Evolutionary conservation across 2,888 invertebrate genomes (phyloP).

Genomic region (Ametastegia equiseti): DNA sequence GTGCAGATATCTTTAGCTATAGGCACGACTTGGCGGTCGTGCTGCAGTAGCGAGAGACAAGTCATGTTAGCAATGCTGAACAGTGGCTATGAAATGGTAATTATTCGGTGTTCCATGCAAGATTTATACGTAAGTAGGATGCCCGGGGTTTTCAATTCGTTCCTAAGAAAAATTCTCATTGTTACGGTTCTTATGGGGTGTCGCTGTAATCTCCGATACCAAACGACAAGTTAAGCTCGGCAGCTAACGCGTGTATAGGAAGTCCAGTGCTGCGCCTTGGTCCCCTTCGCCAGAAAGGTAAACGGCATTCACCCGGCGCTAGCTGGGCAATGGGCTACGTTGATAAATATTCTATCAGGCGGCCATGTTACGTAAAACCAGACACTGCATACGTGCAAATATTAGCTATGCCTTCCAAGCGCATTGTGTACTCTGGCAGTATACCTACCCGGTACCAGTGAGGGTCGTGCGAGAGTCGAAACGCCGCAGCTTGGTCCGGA

Average conservation of each 20-base stretch:
- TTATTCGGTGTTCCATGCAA: slow-evolving; percentile 29
- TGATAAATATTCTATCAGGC: slow-evolving; percentile 48
- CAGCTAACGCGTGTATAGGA: slow-evolving; percentile 15
- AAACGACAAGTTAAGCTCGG: background rate
- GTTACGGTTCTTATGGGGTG: slow-evolving; percentile 16
- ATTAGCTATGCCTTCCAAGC: slow-evolving; percentile 29
- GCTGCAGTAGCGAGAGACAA: slow-evolving; percentile 32
- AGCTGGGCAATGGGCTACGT: slow-evolving; percentile 40
- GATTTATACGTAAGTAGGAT: background rate
- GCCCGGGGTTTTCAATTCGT: background rate
- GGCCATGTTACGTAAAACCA: slow-evolving; percentile 47
- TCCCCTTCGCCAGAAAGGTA: slow-evolving; percentile 6
- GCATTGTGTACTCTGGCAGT: slow-evolving; percentile 32
- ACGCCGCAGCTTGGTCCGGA: slow-evolving; percentile 21
- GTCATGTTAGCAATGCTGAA: slow-evolving; percentile 46
- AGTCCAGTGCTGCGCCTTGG: background rate
- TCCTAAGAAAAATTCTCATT: slow-evolving; percentile 18
- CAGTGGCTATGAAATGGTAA: slow-evolving; percentile 45
- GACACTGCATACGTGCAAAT: slow-evolving; percentile 46
- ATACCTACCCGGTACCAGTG: slow-evolving; percentile 26
- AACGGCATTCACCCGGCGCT: slow-evolving; percentile 22
- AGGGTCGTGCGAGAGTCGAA: slow-evolving; percentile 34
- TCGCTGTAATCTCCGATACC: background rate
- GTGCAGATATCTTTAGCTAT: background rate
- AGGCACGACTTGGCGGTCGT: background rate